Evolutionary conservation across 2,113 vertebrate genomes (phyloP), one percentile per base, ranked within the genome.

Genomic region (Phalacrocorax carbo): DNA sequence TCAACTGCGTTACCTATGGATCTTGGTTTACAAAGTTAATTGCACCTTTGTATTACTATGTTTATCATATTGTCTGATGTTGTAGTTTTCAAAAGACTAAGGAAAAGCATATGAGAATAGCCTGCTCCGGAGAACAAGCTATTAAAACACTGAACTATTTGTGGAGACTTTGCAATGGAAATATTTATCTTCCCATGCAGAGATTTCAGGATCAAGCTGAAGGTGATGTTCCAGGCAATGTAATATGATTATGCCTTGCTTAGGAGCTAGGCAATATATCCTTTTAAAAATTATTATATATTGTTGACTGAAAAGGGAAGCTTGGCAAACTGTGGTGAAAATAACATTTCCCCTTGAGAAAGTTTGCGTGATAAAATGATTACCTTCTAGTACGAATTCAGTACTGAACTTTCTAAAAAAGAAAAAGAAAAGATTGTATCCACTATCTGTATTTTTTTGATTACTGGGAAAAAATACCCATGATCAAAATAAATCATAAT

Each of bases 241-340:
- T 82, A 96, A 91, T 88, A 79, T 64, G 86, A 94, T 91, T 96
- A 77, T 82, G 66, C 61, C 65, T 93, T 94, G 34, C 62, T 85
- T 75, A 85, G n/a, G 76, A 88, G 66, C 78, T 77, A 89, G 73
- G 42, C 83, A 81, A 71, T 96, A 91, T 82, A 93, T 92, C 32
- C 29, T 94, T 95, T 93, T 85, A 38, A 38, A 38, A 94, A 94
- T 73, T 38, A 86, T 93, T 89, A 62, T 95, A 86, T 93, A 96
- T 93, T 88, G 95, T 93, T 97, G 91, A 83, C 83, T 79, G 89
- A 88, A 96, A 91, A 90, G 76, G 77, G 96, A 88, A 89, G 69
- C 49, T 61, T 96, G 82, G 82, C 81, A 91, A 96, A 81, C 73
- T 91, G 42, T 48, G 9, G 25, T 88, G 82, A 94, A 95, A 96